Base-by-base conservation (phyloP, 92 coral and sea anemone genomes). In the Epizoanthus rinbou region DNA sequence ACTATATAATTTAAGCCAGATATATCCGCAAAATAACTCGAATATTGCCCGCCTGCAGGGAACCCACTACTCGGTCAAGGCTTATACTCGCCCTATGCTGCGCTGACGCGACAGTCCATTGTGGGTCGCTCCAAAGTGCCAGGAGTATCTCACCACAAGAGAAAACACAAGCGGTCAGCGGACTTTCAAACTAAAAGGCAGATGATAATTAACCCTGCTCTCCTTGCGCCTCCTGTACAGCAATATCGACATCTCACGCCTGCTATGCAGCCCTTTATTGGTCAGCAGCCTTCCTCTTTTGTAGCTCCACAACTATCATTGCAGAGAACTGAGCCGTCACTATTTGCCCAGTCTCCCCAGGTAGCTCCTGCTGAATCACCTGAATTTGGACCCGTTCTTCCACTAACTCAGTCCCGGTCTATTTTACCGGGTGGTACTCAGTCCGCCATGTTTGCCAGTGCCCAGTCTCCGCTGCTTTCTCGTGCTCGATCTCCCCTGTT, bases 281-380 rank as follows among this genome's bases (percentile, higher is more conserved):
- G 65, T 81, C 85, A 66, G 74, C 85, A 67, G 76, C 37, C 65
- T 67, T 69, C 66, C 33, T 63, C 85, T 18, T 47, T 69, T 28
- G 4, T 31, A 76, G 41, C 88, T 3, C 76, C 62, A 60, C 90
- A 89, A 50, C 43, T 85, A 21, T 84, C 76, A 18, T 83, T 75
- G 23, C 88, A 85, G 76, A 82, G 58, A 58, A 82, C 80, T n/a
- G 73, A 76, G 8, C 82, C 82, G 19, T 69, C 67, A 69, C 69
- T 68, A 41, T 75, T 23, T 64, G 69, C 21, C 80, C 74, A 67
- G 16, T 76, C 45, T 69, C 83, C 25, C 72, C 67, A 13, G 78
- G 37, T 83, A 64, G 81, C 75, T 2, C 83, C 72, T 25, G 59
- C 21, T 15, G 54, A 28, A 57, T 83, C 78, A 41, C 57, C 59